Evolutionary conservation across 1,140 invertebrate species (phyloP).

Genomic region (Onthophagus taurus): DNA sequence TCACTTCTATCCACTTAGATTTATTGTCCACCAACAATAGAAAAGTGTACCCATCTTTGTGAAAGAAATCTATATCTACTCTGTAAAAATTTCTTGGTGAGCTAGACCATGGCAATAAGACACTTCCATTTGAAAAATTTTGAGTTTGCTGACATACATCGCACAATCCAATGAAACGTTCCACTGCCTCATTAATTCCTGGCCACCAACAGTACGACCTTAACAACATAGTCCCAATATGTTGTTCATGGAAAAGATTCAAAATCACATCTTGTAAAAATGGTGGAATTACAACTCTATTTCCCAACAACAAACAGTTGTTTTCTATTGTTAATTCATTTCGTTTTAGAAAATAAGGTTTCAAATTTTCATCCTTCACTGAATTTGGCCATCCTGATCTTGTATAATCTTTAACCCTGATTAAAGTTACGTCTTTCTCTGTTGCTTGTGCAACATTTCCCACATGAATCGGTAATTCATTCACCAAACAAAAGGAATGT

Average conservation of each 20-base stretch:
- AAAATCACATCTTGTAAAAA: conserved; percentile 15
- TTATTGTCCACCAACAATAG: conserved; percentile 10
- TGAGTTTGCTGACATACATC: conserved; percentile 12
- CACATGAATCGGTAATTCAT: conserved; percentile 10
- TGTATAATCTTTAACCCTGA: conserved; percentile 14
- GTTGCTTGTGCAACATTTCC: conserved; percentile 9
- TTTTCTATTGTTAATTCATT: conserved; percentile 8
- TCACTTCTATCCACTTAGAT: conserved; percentile 13
- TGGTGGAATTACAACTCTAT: conserved; percentile 19
- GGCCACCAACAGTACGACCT: conserved; percentile 23
- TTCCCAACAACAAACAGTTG: conserved; percentile 17
- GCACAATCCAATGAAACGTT: conserved; percentile 16
- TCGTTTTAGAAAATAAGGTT: conserved; percentile 14
- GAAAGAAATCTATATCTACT: conserved; percentile 16
- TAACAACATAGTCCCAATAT: conserved; percentile 22
- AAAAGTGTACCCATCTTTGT: conserved; percentile 10
- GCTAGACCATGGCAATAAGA: conserved; percentile 8
- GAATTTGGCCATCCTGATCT: conserved; percentile 8
- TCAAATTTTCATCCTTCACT: conserved; percentile 10
- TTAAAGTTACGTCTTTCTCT: conserved; percentile 16
- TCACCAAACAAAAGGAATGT: conserved; percentile 12
- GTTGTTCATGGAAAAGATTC: conserved; percentile 21
- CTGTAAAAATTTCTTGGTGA: conserved; percentile 13
- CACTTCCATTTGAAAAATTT: conserved; percentile 8
- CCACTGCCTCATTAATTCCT: conserved; percentile 19